Percentiles rank a stretch among this genome's conserved stretches.
phyloP scores from a whole-genome alignment of 2,888 invertebrate genomes.

The Cyclophora albipunctata region DNA sequence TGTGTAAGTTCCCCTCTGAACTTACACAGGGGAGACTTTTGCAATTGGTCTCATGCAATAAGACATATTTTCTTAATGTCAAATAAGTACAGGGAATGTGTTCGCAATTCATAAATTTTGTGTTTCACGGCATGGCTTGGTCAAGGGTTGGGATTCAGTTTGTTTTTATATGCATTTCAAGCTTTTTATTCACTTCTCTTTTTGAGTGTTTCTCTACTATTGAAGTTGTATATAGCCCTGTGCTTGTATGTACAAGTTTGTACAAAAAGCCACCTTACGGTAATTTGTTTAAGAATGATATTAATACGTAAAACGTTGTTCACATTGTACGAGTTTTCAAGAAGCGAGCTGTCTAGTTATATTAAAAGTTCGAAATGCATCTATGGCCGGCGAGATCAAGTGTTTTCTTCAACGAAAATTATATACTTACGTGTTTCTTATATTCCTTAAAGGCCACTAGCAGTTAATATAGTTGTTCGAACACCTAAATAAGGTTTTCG shows the following conservation, averaged over 20 bases:
- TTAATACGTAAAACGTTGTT: too few species aligned
- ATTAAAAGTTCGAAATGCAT: too few species aligned
- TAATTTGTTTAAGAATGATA: too few species aligned
- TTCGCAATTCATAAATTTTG: constrained; percentile 25
- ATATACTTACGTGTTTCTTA: too few species aligned
- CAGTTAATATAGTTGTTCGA: too few species aligned
- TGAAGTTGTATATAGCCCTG: neutral
- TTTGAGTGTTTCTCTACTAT: constrained; percentile 1
- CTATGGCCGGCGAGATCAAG: too few species aligned
- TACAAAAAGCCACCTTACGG: too few species aligned
- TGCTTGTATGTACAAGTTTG: neutral
- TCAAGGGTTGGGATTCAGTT: neutral
- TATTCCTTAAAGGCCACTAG: too few species aligned
- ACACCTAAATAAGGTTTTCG: too few species aligned
- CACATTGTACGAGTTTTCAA: too few species aligned
- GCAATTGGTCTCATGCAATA: constrained; percentile 49
- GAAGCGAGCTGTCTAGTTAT: too few species aligned
- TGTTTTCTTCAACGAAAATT: too few species aligned
- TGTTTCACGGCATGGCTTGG: neutral
- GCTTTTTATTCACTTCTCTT: neutral
- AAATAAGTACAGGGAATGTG: constrained; percentile 39
- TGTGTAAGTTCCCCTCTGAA: constrained; percentile 43
- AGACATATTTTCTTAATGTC: constrained; percentile 46
- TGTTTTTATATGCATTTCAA: neutral
- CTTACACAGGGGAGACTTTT: constrained; percentile 40